Evolutionary conservation across 2,797 vertebrate genomes (phyloP).

Genomic region (Poecile montanus): DNA sequence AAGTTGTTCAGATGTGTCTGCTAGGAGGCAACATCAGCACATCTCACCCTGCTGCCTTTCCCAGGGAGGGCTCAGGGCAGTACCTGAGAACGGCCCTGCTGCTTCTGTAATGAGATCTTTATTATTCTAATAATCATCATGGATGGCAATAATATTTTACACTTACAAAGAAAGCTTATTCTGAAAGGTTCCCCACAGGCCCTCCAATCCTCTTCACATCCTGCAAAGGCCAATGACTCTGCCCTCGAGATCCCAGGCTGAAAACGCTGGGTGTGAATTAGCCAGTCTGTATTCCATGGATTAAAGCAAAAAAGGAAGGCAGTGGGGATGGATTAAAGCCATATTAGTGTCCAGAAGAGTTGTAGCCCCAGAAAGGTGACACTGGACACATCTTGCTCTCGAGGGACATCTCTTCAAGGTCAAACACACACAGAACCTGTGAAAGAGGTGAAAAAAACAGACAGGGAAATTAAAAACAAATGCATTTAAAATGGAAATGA

Average conservation of each 20-base stretch:
- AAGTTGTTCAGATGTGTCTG: neutral
- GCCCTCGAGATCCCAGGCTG: neutral
- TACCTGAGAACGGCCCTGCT: conserved; percentile 38
- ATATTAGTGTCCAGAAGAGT: neutral
- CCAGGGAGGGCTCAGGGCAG: neutral
- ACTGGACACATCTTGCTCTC: neutral
- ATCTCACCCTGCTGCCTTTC: neutral
- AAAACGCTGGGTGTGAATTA: neutral
- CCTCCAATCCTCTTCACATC: neutral
- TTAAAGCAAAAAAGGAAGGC: neutral
- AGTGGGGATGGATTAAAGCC: neutral
- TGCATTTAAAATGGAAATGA: neutral
- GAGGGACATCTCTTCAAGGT: neutral
- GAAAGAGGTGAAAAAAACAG: neutral
- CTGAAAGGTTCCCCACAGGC: neutral
- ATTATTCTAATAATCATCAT: conserved; percentile 35
- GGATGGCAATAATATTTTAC: neutral
- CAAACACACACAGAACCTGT: neutral
- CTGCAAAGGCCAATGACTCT: neutral
- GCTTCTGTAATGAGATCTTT: conserved; percentile 43
- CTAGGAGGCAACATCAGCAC: conserved; percentile 4
- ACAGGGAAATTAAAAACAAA: neutral
- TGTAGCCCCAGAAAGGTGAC: neutral
- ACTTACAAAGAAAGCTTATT: neutral
- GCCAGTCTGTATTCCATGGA: neutral